Percentiles rank a stretch among this genome's conserved stretches.
Evolutionary conservation across 2,797 vertebrate species (phyloP).

Genomic region (Fistularia commersonii): DNA sequence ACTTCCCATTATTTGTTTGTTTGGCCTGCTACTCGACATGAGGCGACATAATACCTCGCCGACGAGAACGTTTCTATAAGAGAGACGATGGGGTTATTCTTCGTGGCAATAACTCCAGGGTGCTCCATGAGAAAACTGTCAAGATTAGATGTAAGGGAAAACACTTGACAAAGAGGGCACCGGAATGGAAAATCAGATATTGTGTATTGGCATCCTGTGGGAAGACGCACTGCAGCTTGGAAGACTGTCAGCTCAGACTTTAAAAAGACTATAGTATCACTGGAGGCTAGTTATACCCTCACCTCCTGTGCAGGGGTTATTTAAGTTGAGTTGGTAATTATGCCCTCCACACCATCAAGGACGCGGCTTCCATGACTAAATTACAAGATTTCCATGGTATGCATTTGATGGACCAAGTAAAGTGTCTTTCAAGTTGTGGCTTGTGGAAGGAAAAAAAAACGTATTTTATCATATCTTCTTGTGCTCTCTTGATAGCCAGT

Average conservation of each 20-base stretch:
- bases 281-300: slow-evolving; percentile 21
- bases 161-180: slow-evolving; percentile 57
- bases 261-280: slow-evolving; percentile 18
- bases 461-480: too few species aligned
- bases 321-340: slow-evolving; percentile 31
- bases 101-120: slow-evolving; percentile 34
- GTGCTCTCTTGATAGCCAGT: too few species aligned
- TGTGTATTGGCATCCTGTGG: slow-evolving; percentile 38
- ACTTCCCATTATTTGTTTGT: slow-evolving; percentile 67
- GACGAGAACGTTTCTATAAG: slow-evolving; percentile 31
- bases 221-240: slow-evolving; percentile 35
- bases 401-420: not conserved
- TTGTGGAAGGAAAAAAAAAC: not conserved
- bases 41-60: slow-evolving; percentile 42
- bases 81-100: slow-evolving; percentile 40
- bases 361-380: slow-evolving; percentile 13
- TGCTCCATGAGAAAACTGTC: slow-evolving; percentile 40
- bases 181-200: slow-evolving; percentile 46
- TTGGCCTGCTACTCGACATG: slow-evolving; percentile 60
- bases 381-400: slow-evolving; percentile 4
- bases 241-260: slow-evolving; percentile 32
- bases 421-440: slow-evolving; percentile 2
- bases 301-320: slow-evolving; percentile 16
- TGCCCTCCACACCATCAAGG: slow-evolving; percentile 22
- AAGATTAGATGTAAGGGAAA: slow-evolving; percentile 49